Evolutionary conservation across 1,140 invertebrate genomes (phyloP).

Genomic region (Lepidotrigona ventralis): DNA sequence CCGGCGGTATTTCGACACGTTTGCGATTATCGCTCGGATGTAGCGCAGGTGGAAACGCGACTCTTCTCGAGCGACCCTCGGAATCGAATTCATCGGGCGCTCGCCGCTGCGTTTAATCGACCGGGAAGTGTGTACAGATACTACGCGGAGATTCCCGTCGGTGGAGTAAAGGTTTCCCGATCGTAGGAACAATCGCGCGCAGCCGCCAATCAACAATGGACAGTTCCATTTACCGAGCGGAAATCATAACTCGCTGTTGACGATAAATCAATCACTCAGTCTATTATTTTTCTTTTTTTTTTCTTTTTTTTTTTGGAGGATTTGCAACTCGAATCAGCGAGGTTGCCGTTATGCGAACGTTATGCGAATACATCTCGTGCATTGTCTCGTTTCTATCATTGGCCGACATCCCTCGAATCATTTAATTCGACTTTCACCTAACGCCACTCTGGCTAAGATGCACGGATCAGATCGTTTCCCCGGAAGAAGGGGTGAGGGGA

Average conservation of each 20-base stretch:
- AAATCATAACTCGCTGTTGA: not conserved
- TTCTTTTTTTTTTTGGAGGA: too few relatives aligned
- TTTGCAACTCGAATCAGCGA: conserved; percentile 2
- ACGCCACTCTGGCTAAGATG: conserved; percentile 39
- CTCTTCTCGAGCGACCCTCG: not conserved
- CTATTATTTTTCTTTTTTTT: too few relatives aligned
- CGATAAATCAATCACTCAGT: not conserved
- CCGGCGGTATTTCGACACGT: not conserved
- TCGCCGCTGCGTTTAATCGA: not conserved
- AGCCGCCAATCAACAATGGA: not conserved
- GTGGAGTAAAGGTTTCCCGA: not conserved
- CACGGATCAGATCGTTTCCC: conserved; percentile 20
- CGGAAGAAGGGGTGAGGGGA: not conserved
- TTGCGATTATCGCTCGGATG: not conserved
- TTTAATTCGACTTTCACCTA: conserved; percentile 55
- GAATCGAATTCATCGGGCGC: not conserved
- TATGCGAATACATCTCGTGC: conserved; percentile 56
- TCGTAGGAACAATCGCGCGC: not conserved
- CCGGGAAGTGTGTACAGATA: not conserved
- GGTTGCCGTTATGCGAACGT: conserved; percentile 38
- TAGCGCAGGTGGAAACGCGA: not conserved
- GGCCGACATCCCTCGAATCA: conserved; percentile 47
- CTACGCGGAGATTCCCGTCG: not conserved
- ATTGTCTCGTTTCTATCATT: conserved; percentile 57
- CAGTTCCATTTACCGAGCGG: not conserved